These are phyloP conservation scores for Corythornis madagascariensis DNA, from an alignment of 2,113 vertebrate species.

Conservation along the genomic window DNA sequence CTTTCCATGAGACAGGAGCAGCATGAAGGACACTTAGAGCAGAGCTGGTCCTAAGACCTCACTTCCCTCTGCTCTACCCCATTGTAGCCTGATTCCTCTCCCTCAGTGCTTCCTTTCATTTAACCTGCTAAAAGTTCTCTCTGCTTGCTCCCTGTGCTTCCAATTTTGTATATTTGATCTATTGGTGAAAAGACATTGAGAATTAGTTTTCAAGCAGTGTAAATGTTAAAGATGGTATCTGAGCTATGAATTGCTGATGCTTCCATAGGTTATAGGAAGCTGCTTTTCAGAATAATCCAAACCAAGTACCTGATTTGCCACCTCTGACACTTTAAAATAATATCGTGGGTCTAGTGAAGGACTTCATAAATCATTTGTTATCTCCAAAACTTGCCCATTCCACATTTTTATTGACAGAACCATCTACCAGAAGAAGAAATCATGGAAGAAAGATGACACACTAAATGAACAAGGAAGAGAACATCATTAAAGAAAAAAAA, in stretches of 20 bases:
- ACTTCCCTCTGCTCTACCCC: not conserved
- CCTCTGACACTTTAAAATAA: not conserved
- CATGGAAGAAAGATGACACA: not conserved
- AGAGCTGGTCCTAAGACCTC: not conserved
- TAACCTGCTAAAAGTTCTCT: not conserved
- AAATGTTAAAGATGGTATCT: not conserved
- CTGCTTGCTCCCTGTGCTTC: not conserved
- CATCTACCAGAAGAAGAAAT: not conserved
- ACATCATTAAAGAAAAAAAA: not conserved
- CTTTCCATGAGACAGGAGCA: not conserved
- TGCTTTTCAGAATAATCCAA: not conserved
- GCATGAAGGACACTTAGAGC: not conserved
- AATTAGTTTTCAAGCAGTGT: not conserved
- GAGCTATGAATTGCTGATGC: not conserved
- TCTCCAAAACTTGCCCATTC: not conserved
- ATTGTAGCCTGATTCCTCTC: not conserved
- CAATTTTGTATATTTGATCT: not conserved
- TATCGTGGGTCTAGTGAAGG: not conserved
- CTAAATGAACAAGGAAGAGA: not conserved
- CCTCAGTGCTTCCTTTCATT: not conserved
- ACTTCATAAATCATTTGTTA: not conserved
- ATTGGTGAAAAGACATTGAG: not conserved
- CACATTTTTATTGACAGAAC: not conserved
- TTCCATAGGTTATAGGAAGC: not conserved
- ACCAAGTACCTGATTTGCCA: not conserved